Evolutionary conservation across 1,140 invertebrate species (phyloP).

Genomic region (Aporrectodea caliginosa): DNA sequence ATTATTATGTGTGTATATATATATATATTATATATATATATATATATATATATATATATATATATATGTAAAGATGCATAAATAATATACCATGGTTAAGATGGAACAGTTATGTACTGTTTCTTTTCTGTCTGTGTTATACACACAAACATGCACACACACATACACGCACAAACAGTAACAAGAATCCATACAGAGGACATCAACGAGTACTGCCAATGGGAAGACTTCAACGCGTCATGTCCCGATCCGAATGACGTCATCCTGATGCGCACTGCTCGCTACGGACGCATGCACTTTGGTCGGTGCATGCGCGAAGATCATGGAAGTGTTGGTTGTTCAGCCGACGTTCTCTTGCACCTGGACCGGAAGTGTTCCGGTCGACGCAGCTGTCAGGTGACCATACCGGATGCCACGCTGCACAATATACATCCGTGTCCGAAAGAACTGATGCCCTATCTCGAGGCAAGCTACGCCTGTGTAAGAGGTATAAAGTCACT

Average conservation of each 20-base stretch:
- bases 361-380: conserved; percentile 17
- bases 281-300: conserved; percentile 27
- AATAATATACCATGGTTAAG: too few relatives aligned
- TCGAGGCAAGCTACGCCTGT: conserved; percentile 19
- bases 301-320: conserved; percentile 19
- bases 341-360: conserved; percentile 16
- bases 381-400: not conserved
- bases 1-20: too few relatives aligned
- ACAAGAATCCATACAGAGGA: not conserved
- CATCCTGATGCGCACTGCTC: conserved; percentile 25
- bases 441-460: conserved; percentile 22
- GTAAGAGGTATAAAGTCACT: too few relatives aligned
- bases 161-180: too few relatives aligned
- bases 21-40: not conserved
- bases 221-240: conserved; percentile 25
- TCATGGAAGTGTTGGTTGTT: conserved; percentile 23
- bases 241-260: conserved; percentile 24
- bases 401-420: not conserved
- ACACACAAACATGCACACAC: too few relatives aligned
- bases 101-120: too few relatives aligned
- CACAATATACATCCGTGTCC: conserved; percentile 4
- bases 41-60: not conserved
- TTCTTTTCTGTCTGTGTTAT: too few relatives aligned
- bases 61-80: too few relatives aligned
- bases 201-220: conserved; percentile 27